phyloP scores from a whole-genome alignment of 2,797 vertebrate species.

The Catharus ustulatus region DNA sequence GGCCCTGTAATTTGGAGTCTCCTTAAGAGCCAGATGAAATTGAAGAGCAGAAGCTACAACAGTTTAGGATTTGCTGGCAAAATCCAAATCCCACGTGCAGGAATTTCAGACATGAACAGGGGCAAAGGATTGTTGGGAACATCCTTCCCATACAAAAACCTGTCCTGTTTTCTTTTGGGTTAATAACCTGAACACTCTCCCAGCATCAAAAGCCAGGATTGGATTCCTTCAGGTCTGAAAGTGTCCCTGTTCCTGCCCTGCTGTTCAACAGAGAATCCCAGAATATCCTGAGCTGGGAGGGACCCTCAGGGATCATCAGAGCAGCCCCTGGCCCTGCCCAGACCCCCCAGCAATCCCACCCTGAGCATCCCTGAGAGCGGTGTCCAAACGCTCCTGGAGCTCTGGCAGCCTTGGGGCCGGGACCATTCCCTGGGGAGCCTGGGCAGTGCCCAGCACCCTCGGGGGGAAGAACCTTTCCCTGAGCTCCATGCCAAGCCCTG shows the following conservation, averaged over 20 bases:
- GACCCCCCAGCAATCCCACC: no score
- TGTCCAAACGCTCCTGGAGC: neutral
- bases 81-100: neutral
- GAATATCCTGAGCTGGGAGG: neutral
- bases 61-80: neutral
- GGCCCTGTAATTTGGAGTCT: neutral
- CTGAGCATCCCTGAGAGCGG: no score
- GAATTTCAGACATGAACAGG: neutral
- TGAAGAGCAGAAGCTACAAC: neutral
- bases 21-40: neutral
- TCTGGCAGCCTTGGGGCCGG: neutral
- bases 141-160: neutral
- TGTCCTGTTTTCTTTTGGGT: neutral
- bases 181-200: neutral
- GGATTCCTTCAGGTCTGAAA: neutral
- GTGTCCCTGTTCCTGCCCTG: neutral
- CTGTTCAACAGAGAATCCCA: neutral
- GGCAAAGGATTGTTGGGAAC: accelerated
- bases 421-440: neutral
- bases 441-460: neutral
- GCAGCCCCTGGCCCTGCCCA: no score
- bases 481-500: neutral
- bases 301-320: no score
- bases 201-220: neutral
- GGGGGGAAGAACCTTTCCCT: neutral